Evolutionary conservation across 37 sponge, comb jelly and placozoan genomes (phyloP).

Genomic region (Hormiphora californensis): DNA sequence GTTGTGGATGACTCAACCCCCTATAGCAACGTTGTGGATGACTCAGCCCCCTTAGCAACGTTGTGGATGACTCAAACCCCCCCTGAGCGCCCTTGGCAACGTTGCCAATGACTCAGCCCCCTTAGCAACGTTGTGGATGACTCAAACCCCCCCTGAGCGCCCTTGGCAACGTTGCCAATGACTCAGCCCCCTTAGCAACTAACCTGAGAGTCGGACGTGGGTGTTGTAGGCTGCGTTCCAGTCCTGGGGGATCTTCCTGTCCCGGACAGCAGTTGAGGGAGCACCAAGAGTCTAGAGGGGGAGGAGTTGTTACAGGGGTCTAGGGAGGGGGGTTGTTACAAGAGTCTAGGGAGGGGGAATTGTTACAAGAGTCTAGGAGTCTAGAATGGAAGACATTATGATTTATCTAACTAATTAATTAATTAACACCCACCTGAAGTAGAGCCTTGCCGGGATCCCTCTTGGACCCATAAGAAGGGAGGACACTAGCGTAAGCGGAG

Average conservation of each 20-base stretch:
- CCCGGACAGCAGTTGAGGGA: constrained; percentile 4
- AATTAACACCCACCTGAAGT: constrained; percentile 27
- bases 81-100: neutral
- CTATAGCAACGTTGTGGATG: too few species aligned
- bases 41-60: too few species aligned
- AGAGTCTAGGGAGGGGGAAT: neutral
- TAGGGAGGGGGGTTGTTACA: neutral
- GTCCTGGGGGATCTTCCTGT: constrained; percentile 38
- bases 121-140: too few species aligned
- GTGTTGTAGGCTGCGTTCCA: constrained; percentile 33
- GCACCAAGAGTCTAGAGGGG: neutral
- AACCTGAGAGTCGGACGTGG: constrained; percentile 14
- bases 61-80: too few species aligned
- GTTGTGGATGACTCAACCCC: too few species aligned
- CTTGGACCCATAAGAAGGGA: constrained; percentile 38
- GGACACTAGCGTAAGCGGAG: neutral
- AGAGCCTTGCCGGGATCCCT: constrained; percentile 42
- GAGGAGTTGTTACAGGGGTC: neutral
- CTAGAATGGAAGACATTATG: too few species aligned
- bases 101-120: too few species aligned
- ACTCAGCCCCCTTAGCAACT: neutral
- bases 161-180: neutral
- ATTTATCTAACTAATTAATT: too few species aligned
- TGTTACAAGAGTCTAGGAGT: too few species aligned
- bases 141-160: neutral